Conservation (phyloP, 2,888 invertebrate species). For the Lasius fuliginosus region DNA sequence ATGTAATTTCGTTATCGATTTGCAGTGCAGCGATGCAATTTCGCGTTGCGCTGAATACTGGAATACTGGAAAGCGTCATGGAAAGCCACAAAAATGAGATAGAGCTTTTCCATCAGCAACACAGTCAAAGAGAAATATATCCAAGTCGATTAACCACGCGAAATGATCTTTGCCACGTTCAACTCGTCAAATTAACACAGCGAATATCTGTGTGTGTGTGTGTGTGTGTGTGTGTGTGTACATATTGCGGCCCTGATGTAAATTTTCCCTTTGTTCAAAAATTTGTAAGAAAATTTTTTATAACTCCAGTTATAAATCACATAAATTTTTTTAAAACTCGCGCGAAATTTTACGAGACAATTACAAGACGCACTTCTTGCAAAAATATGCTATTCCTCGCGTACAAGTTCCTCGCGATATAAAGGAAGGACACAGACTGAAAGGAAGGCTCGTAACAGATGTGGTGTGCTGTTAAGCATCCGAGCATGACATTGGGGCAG, state of each 20-base stretch:
- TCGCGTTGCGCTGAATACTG: slow-evolving; percentile 20
- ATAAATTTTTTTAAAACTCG: background rate
- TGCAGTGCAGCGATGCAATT: slow-evolving; percentile 43
- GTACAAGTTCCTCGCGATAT: slow-evolving; percentile 70
- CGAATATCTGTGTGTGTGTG: background rate
- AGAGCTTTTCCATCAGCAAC: slow-evolving; percentile 9
- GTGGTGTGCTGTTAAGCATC: slow-evolving; percentile 75
- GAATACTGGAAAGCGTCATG: slow-evolving; percentile 21
- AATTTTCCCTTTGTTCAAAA: background rate
- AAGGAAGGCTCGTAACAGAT: slow-evolving; percentile 79
- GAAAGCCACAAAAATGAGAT: slow-evolving; percentile 40
- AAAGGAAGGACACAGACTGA: slow-evolving; percentile 78
- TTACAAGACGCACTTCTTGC: background rate
- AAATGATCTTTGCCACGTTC: slow-evolving; percentile 19
- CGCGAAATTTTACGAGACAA: background rate
- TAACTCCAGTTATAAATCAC: background rate
- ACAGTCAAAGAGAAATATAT: slow-evolving; percentile 27
- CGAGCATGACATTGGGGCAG: slow-evolving; percentile 80
- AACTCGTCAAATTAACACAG: slow-evolving; percentile 18
- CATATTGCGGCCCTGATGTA: background rate
- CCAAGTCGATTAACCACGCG: slow-evolving; percentile 13
- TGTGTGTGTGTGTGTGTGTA: background rate
- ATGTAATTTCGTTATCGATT: slow-evolving; percentile 52
- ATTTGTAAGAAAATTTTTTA: background rate
- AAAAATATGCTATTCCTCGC: slow-evolving; percentile 25